phyloP scores from a whole-genome alignment of 2,113 vertebrate genomes.

The Trematomus loennbergii region DNA sequence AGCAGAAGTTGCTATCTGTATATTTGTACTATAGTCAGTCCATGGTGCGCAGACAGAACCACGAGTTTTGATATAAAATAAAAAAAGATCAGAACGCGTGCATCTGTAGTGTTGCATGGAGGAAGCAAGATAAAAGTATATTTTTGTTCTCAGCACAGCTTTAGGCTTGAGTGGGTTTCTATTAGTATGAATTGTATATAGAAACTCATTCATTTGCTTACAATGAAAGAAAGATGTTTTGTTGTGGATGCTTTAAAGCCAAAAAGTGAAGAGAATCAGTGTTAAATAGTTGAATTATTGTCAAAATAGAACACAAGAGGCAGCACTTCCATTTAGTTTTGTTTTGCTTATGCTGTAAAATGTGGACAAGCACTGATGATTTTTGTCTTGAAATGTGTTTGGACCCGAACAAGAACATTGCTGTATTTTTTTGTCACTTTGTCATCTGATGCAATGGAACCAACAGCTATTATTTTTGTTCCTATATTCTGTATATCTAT shows the following conservation, averaged over 20 bases:
- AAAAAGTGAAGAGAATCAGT: slow-evolving; percentile 29
- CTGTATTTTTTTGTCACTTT: slow-evolving; percentile 62
- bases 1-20: slow-evolving; percentile 40
- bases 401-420: slow-evolving; percentile 59
- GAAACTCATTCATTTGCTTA: slow-evolving; percentile 24
- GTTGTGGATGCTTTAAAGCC: background rate
- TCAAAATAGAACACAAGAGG: slow-evolving; percentile 28
- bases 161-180: slow-evolving; percentile 13
- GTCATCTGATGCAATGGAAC: slow-evolving; percentile 45
- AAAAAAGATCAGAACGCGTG: slow-evolving; percentile 8
- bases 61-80: slow-evolving; percentile 57
- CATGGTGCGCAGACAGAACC: slow-evolving; percentile 44
- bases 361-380: slow-evolving; percentile 63
- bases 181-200: slow-evolving; percentile 36
- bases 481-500: slow-evolving; percentile 61
- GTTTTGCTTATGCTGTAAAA: slow-evolving; percentile 63
- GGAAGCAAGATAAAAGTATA: slow-evolving; percentile 42
- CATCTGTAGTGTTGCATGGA: slow-evolving; percentile 12
- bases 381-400: slow-evolving; percentile 54
- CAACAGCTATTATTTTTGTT: slow-evolving; percentile 51
- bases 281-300: slow-evolving; percentile 11
- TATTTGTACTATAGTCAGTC: slow-evolving; percentile 73
- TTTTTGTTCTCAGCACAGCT: slow-evolving; percentile 49
- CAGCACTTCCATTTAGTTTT: slow-evolving; percentile 49
- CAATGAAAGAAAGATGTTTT: background rate